Evolutionary conservation across 1,140 invertebrate species (phyloP).

Genomic region (Aricia agestis): DNA sequence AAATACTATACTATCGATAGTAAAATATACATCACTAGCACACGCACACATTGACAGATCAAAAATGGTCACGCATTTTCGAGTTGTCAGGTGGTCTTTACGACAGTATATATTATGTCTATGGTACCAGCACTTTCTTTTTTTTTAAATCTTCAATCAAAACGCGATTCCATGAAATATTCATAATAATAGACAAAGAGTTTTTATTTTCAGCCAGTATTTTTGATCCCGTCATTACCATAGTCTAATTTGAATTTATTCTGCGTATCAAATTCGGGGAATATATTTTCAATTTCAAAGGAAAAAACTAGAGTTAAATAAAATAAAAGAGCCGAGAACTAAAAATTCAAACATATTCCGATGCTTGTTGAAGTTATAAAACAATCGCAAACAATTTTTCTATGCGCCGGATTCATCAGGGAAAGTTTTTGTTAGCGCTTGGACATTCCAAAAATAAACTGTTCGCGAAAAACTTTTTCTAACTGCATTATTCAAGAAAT

Average conservation of each 20-base stretch:
- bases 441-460: slow-evolving; percentile 31
- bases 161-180: background rate
- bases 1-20: no score
- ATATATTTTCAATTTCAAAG: background rate
- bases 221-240: background rate
- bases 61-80: no score
- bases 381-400: slow-evolving; percentile 32
- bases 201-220: background rate
- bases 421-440: slow-evolving; percentile 32
- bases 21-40: no score
- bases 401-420: slow-evolving; percentile 42
- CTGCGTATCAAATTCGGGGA: background rate
- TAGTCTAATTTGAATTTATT: background rate
- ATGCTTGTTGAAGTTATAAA: slow-evolving; percentile 27
- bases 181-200: slow-evolving; percentile 3
- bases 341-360: slow-evolving; percentile 23
- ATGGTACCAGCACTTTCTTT: background rate
- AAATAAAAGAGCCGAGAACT: slow-evolving; percentile 11
- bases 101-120: no score
- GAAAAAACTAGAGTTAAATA: slow-evolving; percentile 7
- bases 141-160: background rate
- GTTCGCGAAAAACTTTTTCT: slow-evolving; percentile 31
- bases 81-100: no score
- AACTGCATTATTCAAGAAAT: slow-evolving; percentile 43
- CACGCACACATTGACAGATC: no score